Percentiles rank a stretch among this genome's conserved stretches.
These are phyloP conservation scores for Mythimna loreyi DNA, from an alignment of 2,888 invertebrate genomes.

Conservation along the genomic window DNA sequence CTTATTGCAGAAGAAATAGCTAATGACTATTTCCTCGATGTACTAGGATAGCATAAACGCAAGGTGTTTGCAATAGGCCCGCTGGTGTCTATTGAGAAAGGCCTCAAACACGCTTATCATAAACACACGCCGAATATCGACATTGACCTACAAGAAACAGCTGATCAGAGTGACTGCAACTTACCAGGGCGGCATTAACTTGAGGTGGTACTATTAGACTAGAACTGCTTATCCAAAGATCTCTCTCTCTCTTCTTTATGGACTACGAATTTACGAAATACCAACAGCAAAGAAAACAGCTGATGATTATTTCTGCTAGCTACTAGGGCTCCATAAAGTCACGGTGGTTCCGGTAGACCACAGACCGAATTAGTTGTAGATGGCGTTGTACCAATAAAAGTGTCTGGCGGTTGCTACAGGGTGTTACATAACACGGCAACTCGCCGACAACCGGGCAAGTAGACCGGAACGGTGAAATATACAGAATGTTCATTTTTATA, in stretches of 20 bases:
- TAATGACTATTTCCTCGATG: constrained; percentile 28
- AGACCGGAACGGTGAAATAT: constrained; percentile 83
- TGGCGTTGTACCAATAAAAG: constrained; percentile 71
- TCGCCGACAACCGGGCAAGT: constrained; percentile 79
- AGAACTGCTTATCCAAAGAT: not conserved
- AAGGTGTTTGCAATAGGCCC: constrained; percentile 23
- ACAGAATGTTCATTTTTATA: constrained; percentile 73
- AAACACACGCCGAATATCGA: constrained; percentile 2
- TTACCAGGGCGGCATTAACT: constrained; percentile 47
- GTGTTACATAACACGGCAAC: constrained; percentile 83
- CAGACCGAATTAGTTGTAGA: constrained; percentile 61
- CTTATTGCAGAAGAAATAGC: constrained; percentile 34
- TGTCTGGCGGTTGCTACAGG: constrained; percentile 79
- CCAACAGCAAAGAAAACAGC: constrained; percentile 33
- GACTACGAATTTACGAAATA: not conserved
- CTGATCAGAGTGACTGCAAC: constrained; percentile 43
- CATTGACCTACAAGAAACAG: constrained; percentile 50
- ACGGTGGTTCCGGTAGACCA: constrained; percentile 36
- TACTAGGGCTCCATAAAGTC: constrained; percentile 54
- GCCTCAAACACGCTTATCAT: constrained; percentile 12
- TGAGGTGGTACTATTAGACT: not conserved
- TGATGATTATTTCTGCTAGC: constrained; percentile 36
- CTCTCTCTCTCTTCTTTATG: not conserved
- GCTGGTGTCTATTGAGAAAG: constrained; percentile 10
- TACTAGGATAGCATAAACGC: constrained; percentile 32